A percentile compares a stretch with the other conserved stretches of the same genome.
Evolutionary conservation across 2,888 invertebrate genomes (phyloP).

Genomic region (Melinaea menophilus): DNA sequence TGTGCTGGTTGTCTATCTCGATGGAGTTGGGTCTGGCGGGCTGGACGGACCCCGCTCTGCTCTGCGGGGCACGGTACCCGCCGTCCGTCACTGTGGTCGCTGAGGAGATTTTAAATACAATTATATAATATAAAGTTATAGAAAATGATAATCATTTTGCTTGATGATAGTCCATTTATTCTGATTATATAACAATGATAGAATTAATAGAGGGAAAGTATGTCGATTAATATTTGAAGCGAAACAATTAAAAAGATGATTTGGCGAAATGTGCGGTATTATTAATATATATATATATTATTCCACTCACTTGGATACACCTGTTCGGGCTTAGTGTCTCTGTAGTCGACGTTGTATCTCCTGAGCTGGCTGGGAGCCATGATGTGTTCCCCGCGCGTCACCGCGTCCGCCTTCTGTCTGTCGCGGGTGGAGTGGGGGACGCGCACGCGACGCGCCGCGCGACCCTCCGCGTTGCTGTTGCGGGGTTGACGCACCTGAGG

Average conservation of each 20-base stretch:
- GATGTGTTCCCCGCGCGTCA: conserved; percentile 91
- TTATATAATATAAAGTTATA: no score
- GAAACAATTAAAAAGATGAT: no score
- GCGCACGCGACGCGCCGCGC: conserved; percentile 81
- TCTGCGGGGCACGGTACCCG: conserved; percentile 57
- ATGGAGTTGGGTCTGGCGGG: conserved; percentile 90
- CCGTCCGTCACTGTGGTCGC: conserved; percentile 67
- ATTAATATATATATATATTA: not conserved
- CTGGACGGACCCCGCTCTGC: conserved; percentile 75
- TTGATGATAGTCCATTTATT: no score
- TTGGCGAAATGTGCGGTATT: no score
- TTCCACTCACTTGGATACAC: conserved; percentile 56
- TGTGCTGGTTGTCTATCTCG: conserved; percentile 82
- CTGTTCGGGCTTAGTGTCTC: conserved; percentile 42
- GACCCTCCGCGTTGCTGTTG: conserved; percentile 62
- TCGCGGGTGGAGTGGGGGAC: conserved; percentile 93
- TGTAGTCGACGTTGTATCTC: conserved; percentile 53
- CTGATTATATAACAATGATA: no score
- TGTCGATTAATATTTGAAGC: no score
- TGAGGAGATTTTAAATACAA: conserved; percentile 32
- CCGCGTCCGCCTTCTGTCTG: conserved; percentile 88
- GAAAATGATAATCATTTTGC: no score
- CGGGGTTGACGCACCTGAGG: conserved; percentile 75
- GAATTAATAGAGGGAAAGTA: no score
- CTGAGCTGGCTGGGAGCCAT: conserved; percentile 67